Evolutionary conservation across 2,888 invertebrate species (phyloP), one percentile per base, ranked within the genome.

Genomic region (Leptopilina myrica): DNA sequence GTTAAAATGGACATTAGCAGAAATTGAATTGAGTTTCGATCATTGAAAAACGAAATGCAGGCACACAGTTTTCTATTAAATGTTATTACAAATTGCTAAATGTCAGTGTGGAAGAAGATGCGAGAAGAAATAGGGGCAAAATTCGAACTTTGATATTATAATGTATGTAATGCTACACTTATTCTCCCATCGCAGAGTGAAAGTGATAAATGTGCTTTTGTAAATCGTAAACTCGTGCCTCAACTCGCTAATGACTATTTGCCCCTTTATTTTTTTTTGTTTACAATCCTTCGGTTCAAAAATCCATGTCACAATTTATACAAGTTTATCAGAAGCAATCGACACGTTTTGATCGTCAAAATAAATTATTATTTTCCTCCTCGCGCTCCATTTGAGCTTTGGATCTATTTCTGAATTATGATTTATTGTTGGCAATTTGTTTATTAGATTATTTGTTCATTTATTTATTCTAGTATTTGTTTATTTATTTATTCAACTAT

Each of bases 191-290:
- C 20, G 9, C 33, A 5, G 12, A 69, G 69, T 69, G 69, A 69
- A 69, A 69, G 69, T 69, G 53, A 69, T 69, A 69, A 49, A 69
- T 53, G 69, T 20, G 11, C 49, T 69, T 43, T 43, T 69, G 53
- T 26, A 69, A 46, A 46, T 69, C 12, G 67, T 69, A 69, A 69
- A 69, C 69, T 69, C 69, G 69, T 69, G 69, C 69, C 53, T 5
- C 15, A 49, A 26, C 69, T 49, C 53, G 53, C 69, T 69, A 69
- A 69, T 69, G 69, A 69, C 69, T 69, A 69, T 53, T 69, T 49
- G 67, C 67, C 49, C 49, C 67, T 69, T 20, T 49, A 7, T 8
- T 43, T 43, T 1, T 43, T 43, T 43, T 8, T 8, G 43, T 33
- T 33, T 33, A 33, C 33, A 49, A 12, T 49, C 11, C 0, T 49